Conservation (phyloP, 2,797 vertebrate genomes). For the Mormyrus proboscirostris region DNA sequence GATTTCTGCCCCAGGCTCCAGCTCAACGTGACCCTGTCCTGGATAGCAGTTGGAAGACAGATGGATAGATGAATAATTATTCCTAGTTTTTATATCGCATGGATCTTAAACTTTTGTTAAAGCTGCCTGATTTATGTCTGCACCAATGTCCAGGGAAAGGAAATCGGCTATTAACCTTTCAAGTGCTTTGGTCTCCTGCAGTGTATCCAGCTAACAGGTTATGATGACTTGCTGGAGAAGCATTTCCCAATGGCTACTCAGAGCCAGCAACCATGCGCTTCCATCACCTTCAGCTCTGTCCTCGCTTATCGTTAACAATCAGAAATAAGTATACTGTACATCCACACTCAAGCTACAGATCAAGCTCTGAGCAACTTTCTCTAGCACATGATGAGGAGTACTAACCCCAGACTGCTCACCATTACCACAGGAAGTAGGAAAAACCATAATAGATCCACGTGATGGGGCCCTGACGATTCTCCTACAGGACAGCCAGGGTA, state of each 20-base stretch:
- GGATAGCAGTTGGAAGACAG: not conserved
- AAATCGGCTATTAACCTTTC: not conserved
- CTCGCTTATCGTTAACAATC: not conserved
- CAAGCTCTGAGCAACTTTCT: not conserved
- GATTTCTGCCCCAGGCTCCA: not conserved
- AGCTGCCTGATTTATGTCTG: not conserved
- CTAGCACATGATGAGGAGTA: not conserved
- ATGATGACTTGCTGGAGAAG: not conserved
- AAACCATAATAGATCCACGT: not conserved
- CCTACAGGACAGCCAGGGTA: not conserved
- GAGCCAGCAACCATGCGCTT: not conserved
- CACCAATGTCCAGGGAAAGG: not conserved
- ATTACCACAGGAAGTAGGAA: not conserved
- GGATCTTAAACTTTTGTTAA: not conserved
- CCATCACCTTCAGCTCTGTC: not conserved
- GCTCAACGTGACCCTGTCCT: not conserved
- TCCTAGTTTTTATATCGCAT: not conserved
- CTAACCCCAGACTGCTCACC: not conserved
- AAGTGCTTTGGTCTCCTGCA: not conserved
- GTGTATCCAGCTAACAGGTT: not conserved
- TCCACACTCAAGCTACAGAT: not conserved
- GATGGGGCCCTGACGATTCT: not conserved
- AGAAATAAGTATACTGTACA: not conserved
- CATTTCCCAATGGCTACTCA: not conserved
- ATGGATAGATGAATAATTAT: not conserved